These are phyloP conservation scores for Cynodonichthys magdalenae DNA, from an alignment of 2,797 vertebrate species.

Conservation along the genomic window DNA sequence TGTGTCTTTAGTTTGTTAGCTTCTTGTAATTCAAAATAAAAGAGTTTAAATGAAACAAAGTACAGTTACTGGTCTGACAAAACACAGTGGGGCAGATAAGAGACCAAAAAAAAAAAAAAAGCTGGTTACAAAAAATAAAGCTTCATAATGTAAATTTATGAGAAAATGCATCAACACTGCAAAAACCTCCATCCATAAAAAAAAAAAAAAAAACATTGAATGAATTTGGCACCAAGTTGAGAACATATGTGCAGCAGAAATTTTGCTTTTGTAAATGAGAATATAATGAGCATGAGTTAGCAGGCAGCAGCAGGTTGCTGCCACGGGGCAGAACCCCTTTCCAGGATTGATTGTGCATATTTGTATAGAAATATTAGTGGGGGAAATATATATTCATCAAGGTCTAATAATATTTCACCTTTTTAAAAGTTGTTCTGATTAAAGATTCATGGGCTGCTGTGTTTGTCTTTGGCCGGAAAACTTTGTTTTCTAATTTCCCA, in stretches of 20 bases:
- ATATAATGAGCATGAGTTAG: constrained; percentile 24
- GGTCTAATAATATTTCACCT: constrained; percentile 9
- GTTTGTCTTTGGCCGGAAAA: not conserved
- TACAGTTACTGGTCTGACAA: not conserved
- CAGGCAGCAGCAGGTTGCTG: constrained; percentile 38
- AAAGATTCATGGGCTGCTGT: not conserved
- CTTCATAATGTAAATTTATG: not conserved
- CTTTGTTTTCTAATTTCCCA: constrained; percentile 6
- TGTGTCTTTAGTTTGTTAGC: too few species aligned
- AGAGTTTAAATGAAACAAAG: constrained; percentile 19
- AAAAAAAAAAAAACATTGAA: not conserved
- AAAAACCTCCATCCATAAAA: constrained; percentile 4
- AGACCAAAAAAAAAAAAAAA: not conserved
- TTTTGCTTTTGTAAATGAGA: constrained; percentile 21
- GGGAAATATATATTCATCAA: constrained; percentile 4
- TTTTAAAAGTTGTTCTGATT: not conserved
- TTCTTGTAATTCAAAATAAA: constrained; percentile 9
- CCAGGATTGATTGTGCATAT: constrained; percentile 5
- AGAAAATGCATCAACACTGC: not conserved
- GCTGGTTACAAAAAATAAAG: too few species aligned
- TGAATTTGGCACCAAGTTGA: constrained; percentile 7
- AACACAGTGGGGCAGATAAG: constrained; percentile 1
- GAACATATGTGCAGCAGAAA: constrained; percentile 30
- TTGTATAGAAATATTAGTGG: constrained; percentile 7
- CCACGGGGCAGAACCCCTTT: constrained; percentile 22